Evolutionary conservation across 2,797 vertebrate genomes (phyloP).

Genomic region (Austrolebias charrua): DNA sequence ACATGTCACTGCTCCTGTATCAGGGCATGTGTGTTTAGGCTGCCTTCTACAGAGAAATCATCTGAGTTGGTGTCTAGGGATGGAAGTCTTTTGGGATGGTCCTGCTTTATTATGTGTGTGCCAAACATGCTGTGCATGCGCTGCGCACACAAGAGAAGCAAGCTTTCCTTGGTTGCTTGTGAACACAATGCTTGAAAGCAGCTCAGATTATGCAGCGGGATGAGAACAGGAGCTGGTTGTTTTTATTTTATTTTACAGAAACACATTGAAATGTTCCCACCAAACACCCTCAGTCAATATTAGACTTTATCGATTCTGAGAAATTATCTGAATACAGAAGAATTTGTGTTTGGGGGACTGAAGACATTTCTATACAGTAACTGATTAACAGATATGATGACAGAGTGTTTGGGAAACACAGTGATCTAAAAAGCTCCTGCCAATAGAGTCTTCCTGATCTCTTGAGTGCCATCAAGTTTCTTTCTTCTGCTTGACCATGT

Average conservation of each 20-base stretch:
- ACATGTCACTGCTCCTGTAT: slow-evolving; percentile 4
- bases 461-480: slow-evolving; percentile 21
- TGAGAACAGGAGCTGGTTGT: slow-evolving; percentile 52
- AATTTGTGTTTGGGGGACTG: slow-evolving; percentile 17
- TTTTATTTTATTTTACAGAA: slow-evolving; percentile 36
- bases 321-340: slow-evolving; percentile 22
- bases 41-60: slow-evolving; percentile 37
- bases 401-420: slow-evolving; percentile 24
- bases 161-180: slow-evolving; percentile 56
- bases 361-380: background rate
- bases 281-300: slow-evolving; percentile 59
- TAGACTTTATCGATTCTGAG: slow-evolving; percentile 43
- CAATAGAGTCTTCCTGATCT: slow-evolving; percentile 23
- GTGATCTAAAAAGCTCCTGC: slow-evolving; percentile 21
- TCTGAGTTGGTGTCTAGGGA: slow-evolving; percentile 55
- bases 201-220: slow-evolving; percentile 52
- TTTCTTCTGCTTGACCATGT: slow-evolving; percentile 25
- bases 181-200: slow-evolving; percentile 54
- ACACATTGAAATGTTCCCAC: slow-evolving; percentile 41
- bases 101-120: slow-evolving; percentile 65
- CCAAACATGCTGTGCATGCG: slow-evolving; percentile 60
- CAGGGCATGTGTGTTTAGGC: slow-evolving; percentile 36
- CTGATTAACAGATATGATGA: slow-evolving; percentile 48
- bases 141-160: slow-evolving; percentile 49
- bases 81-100: slow-evolving; percentile 61